Conservation (phyloP, 1,140 invertebrate genomes). For the Drosophila novamexicana region DNA sequence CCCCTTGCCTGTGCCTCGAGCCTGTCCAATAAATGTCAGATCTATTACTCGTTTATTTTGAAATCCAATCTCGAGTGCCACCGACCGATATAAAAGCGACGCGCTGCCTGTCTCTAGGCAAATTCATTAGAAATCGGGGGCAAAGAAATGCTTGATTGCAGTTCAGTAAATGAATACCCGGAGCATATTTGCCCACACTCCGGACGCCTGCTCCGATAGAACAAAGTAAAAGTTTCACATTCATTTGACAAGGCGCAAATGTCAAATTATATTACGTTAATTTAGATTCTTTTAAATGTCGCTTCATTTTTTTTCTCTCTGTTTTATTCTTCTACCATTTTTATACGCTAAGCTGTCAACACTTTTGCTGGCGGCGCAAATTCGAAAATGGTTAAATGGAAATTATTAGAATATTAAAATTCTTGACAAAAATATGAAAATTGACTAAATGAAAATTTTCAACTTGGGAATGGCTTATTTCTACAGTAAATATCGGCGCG, state of each 20-base stretch:
- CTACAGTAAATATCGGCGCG: no score
- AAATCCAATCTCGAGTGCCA: slow-evolving; percentile 57
- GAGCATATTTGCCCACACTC: slow-evolving; percentile 25
- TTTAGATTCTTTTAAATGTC: slow-evolving; percentile 56
- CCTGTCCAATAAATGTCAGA: slow-evolving; percentile 74
- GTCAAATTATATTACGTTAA: slow-evolving; percentile 78
- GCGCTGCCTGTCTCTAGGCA: slow-evolving; percentile 46
- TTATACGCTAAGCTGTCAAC: slow-evolving; percentile 37
- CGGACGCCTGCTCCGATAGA: slow-evolving; percentile 2
- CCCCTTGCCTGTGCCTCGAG: slow-evolving; percentile 3
- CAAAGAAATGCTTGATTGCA: slow-evolving; percentile 52
- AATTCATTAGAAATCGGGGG: slow-evolving; percentile 66
- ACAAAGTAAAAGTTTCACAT: slow-evolving; percentile 61
- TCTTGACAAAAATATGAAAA: neutral
- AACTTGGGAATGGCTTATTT: no score
- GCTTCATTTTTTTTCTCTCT: neutral
- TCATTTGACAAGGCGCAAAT: slow-evolving; percentile 67
- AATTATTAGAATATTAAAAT: neutral
- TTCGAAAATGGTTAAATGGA: slow-evolving; percentile 6
- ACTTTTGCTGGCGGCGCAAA: slow-evolving; percentile 24
- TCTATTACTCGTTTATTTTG: slow-evolving; percentile 45
- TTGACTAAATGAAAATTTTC: no score
- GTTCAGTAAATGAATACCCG: slow-evolving; percentile 53
- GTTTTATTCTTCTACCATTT: slow-evolving; percentile 4
- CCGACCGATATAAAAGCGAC: slow-evolving; percentile 35